Conservation (phyloP, 2,888 invertebrate genomes). For the Cryptus viduatorius region DNA sequence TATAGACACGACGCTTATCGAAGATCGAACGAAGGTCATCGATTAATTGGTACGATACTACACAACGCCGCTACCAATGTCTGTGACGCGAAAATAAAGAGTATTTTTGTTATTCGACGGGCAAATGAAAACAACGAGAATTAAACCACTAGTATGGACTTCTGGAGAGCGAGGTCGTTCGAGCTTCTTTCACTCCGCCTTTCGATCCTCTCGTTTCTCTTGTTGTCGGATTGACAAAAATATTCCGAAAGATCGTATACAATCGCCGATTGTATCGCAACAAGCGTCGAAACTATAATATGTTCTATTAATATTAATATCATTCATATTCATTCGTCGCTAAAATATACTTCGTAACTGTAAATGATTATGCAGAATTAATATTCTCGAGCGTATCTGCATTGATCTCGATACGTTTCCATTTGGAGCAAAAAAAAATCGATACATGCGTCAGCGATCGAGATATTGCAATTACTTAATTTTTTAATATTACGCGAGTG, state of each 20-base stretch:
- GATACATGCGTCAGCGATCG: no score
- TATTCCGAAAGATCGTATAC: slow-evolving; percentile 12
- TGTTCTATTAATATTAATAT: no score
- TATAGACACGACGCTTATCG: slow-evolving; percentile 6
- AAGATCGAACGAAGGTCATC: slow-evolving; percentile 1
- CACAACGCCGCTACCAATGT: slow-evolving; percentile 30
- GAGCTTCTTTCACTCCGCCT: background rate
- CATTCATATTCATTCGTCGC: no score
- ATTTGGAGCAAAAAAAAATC: no score
- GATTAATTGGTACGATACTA: slow-evolving; percentile 21
- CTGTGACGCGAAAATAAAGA: slow-evolving; percentile 17
- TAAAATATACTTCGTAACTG: no score
- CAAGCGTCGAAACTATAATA: slow-evolving; percentile 6
- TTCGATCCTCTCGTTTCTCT: background rate
- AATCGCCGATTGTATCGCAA: slow-evolving; percentile 14
- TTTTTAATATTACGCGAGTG: no score
- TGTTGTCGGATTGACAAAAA: slow-evolving; percentile 23
- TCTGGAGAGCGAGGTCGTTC: slow-evolving; percentile 30
- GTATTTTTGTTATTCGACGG: slow-evolving; percentile 7
- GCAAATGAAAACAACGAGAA: background rate
- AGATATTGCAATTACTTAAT: no score
- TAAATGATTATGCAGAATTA: no score
- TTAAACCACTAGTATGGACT: background rate
- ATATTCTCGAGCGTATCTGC: no score
- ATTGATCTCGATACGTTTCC: no score